Percentiles rank a stretch among this genome's conserved stretches.
Evolutionary conservation across 2,113 vertebrate species (phyloP).

Genomic region (Dissostichus mawsoni): DNA sequence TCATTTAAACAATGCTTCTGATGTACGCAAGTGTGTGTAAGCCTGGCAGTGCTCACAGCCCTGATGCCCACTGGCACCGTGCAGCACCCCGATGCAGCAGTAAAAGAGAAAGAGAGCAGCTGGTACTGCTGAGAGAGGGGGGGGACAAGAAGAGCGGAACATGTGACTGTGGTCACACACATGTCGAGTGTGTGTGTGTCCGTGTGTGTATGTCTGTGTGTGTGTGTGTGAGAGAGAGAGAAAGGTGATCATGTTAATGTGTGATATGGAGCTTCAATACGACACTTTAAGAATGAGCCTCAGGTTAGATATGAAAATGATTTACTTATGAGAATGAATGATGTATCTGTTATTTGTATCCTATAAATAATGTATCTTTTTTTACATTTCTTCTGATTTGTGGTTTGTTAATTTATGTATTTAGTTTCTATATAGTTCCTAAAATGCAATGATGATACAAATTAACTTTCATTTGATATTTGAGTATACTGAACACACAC

Average conservation of each 20-base stretch:
- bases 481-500: background rate
- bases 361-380: too few species aligned
- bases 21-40: conserved; percentile 12
- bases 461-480: background rate
- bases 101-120: conserved; percentile 61
- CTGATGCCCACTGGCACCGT: conserved; percentile 46
- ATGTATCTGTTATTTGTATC: too few species aligned
- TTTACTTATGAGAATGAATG: too few species aligned
- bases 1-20: conserved; percentile 19
- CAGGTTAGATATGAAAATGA: too few species aligned
- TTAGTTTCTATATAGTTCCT: too few species aligned
- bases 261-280: background rate
- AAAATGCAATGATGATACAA: too few species aligned
- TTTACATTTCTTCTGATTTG: too few species aligned
- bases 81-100: conserved; percentile 38
- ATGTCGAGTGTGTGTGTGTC: too few species aligned
- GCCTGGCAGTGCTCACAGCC: conserved; percentile 16
- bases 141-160: conserved; percentile 6
- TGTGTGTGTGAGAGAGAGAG: background rate
- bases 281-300: too few species aligned
- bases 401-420: too few species aligned
- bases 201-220: background rate
- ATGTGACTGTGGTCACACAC: too few species aligned
- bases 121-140: conserved; percentile 51
- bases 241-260: background rate